phyloP scores from a whole-genome alignment of 2,113 vertebrate species.

The Glaucidium brasilianum region DNA sequence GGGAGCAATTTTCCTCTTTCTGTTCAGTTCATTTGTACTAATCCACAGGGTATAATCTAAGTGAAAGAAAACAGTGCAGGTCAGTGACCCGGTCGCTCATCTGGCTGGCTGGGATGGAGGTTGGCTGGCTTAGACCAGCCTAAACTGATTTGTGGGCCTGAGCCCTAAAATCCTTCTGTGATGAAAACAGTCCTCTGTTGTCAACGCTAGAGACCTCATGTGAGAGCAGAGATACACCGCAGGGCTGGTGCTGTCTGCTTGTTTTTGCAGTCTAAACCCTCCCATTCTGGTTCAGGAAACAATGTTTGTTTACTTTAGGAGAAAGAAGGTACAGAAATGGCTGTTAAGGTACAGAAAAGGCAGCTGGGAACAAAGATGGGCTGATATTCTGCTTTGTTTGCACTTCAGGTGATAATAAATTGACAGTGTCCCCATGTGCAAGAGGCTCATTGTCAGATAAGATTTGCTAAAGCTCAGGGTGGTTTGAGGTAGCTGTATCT shows the following conservation, averaged over 20 bases:
- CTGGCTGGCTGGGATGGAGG: not conserved
- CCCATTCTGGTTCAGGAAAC: not conserved
- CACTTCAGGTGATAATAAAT: not conserved
- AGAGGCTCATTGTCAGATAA: not conserved
- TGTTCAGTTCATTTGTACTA: not conserved
- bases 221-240: not conserved
- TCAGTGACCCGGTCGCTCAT: not conserved
- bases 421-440: not conserved
- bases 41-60: not conserved
- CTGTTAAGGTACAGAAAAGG: too few relatives aligned
- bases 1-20: not conserved
- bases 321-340: not conserved
- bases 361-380: not conserved
- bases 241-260: fast-evolving
- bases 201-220: not conserved
- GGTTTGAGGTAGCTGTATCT: not conserved
- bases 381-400: fast-evolving
- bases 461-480: not conserved
- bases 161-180: not conserved
- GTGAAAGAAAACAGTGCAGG: not conserved
- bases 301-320: not conserved
- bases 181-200: not conserved
- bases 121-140: not conserved
- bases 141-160: not conserved
- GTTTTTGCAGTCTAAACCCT: not conserved